Percentiles rank a stretch among this genome's conserved stretches.
These are phyloP conservation scores for Hirtodrosophila cameraria DNA, from an alignment of 2,888 invertebrate genomes.

Conservation along the genomic window DNA sequence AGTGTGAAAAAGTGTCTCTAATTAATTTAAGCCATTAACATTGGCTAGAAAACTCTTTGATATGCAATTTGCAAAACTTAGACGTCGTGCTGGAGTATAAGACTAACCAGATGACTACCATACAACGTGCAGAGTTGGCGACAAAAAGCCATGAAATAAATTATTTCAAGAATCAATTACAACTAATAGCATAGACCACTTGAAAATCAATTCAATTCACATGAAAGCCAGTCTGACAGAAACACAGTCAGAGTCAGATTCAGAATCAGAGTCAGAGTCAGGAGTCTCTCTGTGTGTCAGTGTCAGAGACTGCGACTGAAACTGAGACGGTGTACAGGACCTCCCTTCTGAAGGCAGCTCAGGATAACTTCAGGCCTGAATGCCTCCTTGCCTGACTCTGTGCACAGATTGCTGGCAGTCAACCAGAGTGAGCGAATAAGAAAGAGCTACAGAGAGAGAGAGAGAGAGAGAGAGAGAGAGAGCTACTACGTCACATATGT, in stretches of 20 bases:
- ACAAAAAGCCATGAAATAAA: conserved; percentile 72
- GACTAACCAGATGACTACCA: conserved; percentile 13
- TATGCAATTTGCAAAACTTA: conserved; percentile 53
- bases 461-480: too few species aligned
- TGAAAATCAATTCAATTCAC: conserved; percentile 74
- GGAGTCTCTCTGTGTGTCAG: too few species aligned
- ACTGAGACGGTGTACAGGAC: conserved; percentile 6
- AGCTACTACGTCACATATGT: conserved; percentile 50
- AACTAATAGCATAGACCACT: conserved; percentile 74
- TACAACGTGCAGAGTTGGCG: too few species aligned
- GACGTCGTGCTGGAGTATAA: conserved; percentile 32
- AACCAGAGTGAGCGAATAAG: too few species aligned
- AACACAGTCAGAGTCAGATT: conserved; percentile 27
- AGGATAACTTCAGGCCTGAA: conserved; percentile 54
- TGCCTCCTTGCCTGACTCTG: conserved; percentile 21
- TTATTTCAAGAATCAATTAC: conserved; percentile 76
- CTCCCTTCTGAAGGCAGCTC: conserved; percentile 9
- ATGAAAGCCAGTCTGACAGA: conserved; percentile 61
- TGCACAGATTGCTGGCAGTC: conserved; percentile 42
- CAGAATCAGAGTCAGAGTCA: neutral
- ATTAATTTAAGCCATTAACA: conserved; percentile 61
- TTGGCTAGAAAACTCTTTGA: conserved; percentile 32
- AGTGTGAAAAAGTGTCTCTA: conserved; percentile 43
- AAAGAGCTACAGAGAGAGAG: too few species aligned
- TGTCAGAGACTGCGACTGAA: conserved; percentile 7